phyloP scores from a whole-genome alignment of 2,113 vertebrate species.

The Gambusia holbrooki region DNA sequence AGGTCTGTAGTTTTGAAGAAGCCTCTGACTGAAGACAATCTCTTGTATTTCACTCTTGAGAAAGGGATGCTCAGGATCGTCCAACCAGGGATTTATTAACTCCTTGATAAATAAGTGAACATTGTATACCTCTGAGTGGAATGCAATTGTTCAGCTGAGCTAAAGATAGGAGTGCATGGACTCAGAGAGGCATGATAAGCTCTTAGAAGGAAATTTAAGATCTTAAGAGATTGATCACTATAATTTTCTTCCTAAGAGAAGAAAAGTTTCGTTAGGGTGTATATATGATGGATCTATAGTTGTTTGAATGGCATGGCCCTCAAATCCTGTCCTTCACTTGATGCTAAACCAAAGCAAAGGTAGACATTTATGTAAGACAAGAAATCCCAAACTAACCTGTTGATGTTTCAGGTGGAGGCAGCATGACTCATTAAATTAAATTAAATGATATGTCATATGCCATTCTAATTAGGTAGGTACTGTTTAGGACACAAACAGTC shows the following conservation, averaged over 20 bases:
- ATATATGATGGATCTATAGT: not conserved
- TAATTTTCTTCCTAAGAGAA: not conserved
- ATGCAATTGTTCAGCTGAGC: too few relatives aligned
- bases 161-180: not conserved
- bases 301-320: too few relatives aligned
- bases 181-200: not conserved
- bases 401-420: not conserved
- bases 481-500: not conserved
- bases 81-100: too few relatives aligned
- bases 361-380: not conserved
- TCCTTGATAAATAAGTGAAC: not conserved
- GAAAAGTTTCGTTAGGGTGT: not conserved
- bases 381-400: not conserved
- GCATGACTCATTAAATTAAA: not conserved
- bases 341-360: not conserved
- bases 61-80: too few relatives aligned
- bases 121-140: too few relatives aligned
- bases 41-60: too few relatives aligned
- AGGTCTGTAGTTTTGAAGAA: too few relatives aligned
- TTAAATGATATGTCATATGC: not conserved
- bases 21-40: too few relatives aligned
- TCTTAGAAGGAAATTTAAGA: not conserved
- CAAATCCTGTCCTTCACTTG: not conserved
- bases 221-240: not conserved
- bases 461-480: not conserved